Base-by-base conservation (phyloP, 2,888 invertebrate species). In the Hypsopygia costalis region DNA sequence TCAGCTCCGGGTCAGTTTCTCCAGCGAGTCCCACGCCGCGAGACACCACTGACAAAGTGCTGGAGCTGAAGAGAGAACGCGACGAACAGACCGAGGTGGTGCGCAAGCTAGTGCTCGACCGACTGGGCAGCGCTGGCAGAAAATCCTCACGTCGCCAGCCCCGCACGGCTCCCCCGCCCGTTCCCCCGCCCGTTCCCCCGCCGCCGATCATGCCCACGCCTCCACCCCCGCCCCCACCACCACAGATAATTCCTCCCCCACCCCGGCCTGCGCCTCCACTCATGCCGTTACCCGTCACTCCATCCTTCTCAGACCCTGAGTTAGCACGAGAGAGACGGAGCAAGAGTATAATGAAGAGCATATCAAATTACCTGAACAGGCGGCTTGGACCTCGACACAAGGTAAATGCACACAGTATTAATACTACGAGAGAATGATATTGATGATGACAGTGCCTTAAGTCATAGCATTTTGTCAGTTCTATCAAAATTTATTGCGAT, bases 71-170 rank as follows among this genome's bases (percentile, higher is more conserved):
- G 49, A 92, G 94, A 63, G 95, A 95, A 68, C 90, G 95, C 40
- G 94, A 93, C 28, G 94, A 95, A 64, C 95, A 96, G 75, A 96
- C 95, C 50, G 94, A 93, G 68, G 89, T 96, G 16, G 94, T 97
- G 34, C 92, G 96, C 59, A 93, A 96, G 69, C 87, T 97, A 78
- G 94, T 97, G 37, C 92, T 96, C 90, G 95, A 94, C 63, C 93
- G 94, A 73, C 83, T 95, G 58, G 86, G 86, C 0, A 70, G 62
- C 29, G 72, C 60, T 1, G 54, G 55, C 3, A 62, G 67, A 42
- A 77, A 72, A 51, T 58, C 69, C 0, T 41, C 63, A 21, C 62
- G 74, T 1, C 53, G 65, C 34, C 48, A 57, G 34, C 48, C 58
- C 35, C 61, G 71, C 3, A 60, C 57, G n/a, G 64, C 75, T 0